Evolutionary conservation across 2,888 invertebrate species (phyloP).

Genomic region (Torymus tubicola): DNA sequence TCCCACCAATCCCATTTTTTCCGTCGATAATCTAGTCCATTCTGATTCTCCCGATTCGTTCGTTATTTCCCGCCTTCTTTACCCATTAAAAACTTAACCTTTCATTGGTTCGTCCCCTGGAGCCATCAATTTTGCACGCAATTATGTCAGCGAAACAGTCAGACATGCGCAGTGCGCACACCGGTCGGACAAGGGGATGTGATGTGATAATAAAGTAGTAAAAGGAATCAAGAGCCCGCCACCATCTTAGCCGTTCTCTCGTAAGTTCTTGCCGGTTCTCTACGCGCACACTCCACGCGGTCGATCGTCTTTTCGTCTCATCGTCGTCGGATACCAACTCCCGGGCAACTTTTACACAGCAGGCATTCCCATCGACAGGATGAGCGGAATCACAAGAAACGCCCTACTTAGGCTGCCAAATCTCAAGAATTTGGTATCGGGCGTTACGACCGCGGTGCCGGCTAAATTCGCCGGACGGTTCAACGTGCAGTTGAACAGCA

Average conservation of each 20-base stretch:
- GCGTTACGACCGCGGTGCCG: not conserved
- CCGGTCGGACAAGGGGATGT: too few relatives aligned
- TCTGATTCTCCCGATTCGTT: too few relatives aligned
- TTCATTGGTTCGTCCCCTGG: too few relatives aligned
- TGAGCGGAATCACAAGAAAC: constrained; percentile 55
- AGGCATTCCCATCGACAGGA: not conserved
- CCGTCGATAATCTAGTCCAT: too few relatives aligned
- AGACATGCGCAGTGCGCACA: too few relatives aligned
- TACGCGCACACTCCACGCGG: constrained; percentile 20
- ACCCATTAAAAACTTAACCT: too few relatives aligned
- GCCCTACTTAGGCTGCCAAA: constrained; percentile 40
- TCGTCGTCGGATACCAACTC: too few relatives aligned
- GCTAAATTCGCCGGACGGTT: not conserved
- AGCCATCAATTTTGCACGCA: too few relatives aligned
- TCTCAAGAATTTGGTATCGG: constrained; percentile 31
- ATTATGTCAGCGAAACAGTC: too few relatives aligned
- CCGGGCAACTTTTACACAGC: not conserved
- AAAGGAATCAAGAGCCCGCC: not conserved
- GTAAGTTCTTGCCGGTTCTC: constrained; percentile 11
- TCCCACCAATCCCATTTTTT: too few relatives aligned
- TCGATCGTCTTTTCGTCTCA: not conserved
- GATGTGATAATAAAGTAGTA: too few relatives aligned
- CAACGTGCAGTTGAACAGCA: constrained; percentile 2
- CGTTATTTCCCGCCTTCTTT: too few relatives aligned
- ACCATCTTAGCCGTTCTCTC: constrained; percentile 33